These are phyloP conservation scores for Luperina nickerlii DNA, from an alignment of 2,888 invertebrate genomes.

Conservation along the genomic window DNA sequence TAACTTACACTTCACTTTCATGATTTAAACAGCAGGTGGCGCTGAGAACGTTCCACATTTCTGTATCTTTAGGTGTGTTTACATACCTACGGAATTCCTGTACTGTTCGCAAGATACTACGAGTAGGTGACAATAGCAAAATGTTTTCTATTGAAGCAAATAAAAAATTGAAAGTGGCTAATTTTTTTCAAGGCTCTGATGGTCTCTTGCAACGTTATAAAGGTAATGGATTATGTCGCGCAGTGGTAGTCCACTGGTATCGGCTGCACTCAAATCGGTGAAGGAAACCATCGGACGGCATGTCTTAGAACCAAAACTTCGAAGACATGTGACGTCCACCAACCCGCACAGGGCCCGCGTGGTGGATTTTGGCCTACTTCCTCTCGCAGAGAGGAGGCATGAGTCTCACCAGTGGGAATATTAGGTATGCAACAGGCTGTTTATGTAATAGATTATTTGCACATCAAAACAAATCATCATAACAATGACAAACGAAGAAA, in stretches of 20 bases:
- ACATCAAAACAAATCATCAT: neutral
- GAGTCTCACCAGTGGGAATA: neutral
- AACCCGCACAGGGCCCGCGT: neutral
- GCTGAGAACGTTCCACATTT: slow-evolving; percentile 3
- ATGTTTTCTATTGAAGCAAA: neutral
- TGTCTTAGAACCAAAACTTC: neutral
- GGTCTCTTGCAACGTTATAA: neutral
- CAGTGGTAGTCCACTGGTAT: neutral
- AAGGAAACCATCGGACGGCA: neutral
- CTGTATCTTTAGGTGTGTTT: slow-evolving; percentile 20
- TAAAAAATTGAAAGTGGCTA: neutral
- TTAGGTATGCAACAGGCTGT: too few species aligned
- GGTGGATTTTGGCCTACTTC: neutral
- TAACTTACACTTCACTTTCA: slow-evolving; percentile 29
- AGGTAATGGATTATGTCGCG: neutral
- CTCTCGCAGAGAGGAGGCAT: neutral
- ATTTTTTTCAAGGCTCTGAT: neutral
- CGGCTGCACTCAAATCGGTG: neutral
- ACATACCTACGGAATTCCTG: slow-evolving; percentile 12
- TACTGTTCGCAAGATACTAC: neutral
- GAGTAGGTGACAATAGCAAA: neutral
- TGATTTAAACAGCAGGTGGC: slow-evolving; percentile 35
- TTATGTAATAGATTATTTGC: neutral
- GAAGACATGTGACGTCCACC: neutral
- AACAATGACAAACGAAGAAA: neutral